Conservation (phyloP, 2,113 vertebrate species). For the Pseudopipra pipra region DNA sequence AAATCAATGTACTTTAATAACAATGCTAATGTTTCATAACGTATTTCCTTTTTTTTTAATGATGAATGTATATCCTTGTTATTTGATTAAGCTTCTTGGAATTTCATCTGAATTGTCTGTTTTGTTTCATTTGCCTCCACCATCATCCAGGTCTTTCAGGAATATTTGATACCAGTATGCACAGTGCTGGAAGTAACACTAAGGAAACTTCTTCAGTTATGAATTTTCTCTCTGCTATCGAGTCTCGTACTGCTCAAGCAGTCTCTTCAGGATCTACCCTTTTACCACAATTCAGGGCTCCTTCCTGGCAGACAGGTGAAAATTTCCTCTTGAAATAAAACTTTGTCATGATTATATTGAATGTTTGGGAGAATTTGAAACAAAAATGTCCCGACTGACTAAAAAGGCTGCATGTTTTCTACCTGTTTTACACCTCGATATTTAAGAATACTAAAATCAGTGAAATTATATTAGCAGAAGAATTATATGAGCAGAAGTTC, state of each 20-base stretch:
- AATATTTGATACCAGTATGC: constrained; percentile 85
- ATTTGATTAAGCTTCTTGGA: not conserved
- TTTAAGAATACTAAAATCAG: not conserved
- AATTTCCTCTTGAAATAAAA: not conserved
- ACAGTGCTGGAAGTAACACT: constrained; percentile 84
- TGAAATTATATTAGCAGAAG: not conserved
- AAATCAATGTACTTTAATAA: not conserved
- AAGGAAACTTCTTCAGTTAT: constrained; percentile 92
- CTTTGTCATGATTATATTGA: not conserved
- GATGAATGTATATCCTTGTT: not conserved
- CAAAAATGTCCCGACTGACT: not conserved
- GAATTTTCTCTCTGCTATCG: constrained; percentile 94
- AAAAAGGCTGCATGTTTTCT: not conserved
- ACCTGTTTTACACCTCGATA: not conserved
- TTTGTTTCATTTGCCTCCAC: not conserved
- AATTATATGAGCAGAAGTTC: not conserved
- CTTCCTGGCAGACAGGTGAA: constrained; percentile 93
- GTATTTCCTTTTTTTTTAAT: not conserved
- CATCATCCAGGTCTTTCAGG: constrained; percentile 78
- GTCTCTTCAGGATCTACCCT: constrained; percentile 90
- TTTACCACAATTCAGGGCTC: constrained; percentile 91
- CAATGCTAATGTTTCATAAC: not conserved
- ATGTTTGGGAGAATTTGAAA: not conserved
- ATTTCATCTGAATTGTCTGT: not conserved
- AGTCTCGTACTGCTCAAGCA: constrained; percentile 89